These are phyloP conservation scores for Erpornis zantholeuca DNA, from an alignment of 2,113 vertebrate species.

Conservation along the genomic window DNA sequence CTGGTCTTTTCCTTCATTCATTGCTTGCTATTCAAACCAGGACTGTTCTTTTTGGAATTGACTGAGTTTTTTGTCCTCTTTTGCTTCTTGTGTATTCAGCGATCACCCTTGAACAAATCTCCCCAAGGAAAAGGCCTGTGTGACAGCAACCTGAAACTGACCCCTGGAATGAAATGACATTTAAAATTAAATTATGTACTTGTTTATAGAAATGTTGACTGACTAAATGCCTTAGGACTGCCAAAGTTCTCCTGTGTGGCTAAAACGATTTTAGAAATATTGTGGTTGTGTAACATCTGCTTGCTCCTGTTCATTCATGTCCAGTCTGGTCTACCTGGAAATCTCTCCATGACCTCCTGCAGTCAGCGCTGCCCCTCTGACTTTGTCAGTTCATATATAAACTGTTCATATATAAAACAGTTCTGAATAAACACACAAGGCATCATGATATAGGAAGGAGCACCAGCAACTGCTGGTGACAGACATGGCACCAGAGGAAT, in stretches of 20 bases:
- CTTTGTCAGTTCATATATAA: not conserved
- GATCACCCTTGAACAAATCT: not conserved
- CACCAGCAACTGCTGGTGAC: conserved; percentile 34
- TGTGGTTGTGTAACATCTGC: not conserved
- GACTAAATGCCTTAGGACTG: conserved; percentile 20
- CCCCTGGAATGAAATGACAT: not conserved
- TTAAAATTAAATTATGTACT: conserved; percentile 9
- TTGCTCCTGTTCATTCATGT: not conserved
- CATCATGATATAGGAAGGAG: not conserved
- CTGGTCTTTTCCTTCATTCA: not conserved
- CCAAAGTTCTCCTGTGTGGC: not conserved
- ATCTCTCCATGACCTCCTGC: not conserved
- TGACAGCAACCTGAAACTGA: not conserved
- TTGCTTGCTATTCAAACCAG: not conserved
- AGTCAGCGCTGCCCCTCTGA: conserved; percentile 28
- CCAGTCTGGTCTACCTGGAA: not conserved
- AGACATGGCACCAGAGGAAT: conserved; percentile 51
- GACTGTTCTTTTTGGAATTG: not conserved
- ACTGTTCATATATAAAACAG: not conserved
- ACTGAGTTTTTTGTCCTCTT: not conserved
- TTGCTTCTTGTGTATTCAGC: not conserved
- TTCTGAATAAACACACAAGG: not conserved
- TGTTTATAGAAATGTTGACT: conserved; percentile 49
- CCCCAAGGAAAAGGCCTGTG: not conserved
- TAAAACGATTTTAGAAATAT: not conserved